Percentiles rank a stretch among this genome's conserved stretches.
Evolutionary conservation across 2,888 invertebrate genomes (phyloP).

Genomic region (Sarcophaga subvicina): DNA sequence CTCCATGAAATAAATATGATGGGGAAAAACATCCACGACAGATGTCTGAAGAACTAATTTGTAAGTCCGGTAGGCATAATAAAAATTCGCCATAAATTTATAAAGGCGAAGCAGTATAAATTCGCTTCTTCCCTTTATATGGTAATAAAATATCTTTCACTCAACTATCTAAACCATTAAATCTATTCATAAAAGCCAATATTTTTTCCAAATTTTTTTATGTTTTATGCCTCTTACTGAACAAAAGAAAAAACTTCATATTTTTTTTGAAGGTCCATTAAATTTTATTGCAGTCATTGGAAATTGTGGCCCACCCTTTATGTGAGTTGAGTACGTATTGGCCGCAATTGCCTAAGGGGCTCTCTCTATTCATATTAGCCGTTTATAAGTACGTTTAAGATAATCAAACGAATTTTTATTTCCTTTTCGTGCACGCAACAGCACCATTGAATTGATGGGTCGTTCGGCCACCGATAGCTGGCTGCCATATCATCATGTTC

Average conservation of each 20-base stretch:
- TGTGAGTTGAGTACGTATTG: neutral
- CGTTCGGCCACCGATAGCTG: neutral
- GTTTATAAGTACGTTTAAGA: constrained; percentile 35
- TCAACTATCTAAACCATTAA: too few relatives aligned
- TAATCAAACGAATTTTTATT: constrained; percentile 42
- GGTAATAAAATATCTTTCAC: too few relatives aligned
- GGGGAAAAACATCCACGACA: too few relatives aligned
- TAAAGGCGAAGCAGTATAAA: too few relatives aligned
- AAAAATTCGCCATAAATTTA: too few relatives aligned
- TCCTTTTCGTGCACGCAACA: constrained; percentile 44
- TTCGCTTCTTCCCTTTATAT: too few relatives aligned
- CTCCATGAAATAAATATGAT: too few relatives aligned
- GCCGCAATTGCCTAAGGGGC: constrained; percentile 2
- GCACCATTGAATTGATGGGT: constrained; percentile 28
- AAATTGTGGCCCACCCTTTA: constrained; percentile 27
- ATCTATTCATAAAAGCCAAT: too few relatives aligned
- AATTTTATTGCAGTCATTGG: neutral
- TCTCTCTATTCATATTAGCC: constrained; percentile 30
- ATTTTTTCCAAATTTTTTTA: neutral
- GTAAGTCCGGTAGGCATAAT: too few relatives aligned
- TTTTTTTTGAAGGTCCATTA: constrained; percentile 23
- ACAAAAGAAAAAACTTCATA: neutral
- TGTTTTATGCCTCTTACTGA: neutral
- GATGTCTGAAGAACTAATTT: too few relatives aligned
- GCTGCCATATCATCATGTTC: constrained; percentile 1